Conservation (phyloP, 35 echinoderm and acorn worm genomes). For the Amphiura filiformis region DNA sequence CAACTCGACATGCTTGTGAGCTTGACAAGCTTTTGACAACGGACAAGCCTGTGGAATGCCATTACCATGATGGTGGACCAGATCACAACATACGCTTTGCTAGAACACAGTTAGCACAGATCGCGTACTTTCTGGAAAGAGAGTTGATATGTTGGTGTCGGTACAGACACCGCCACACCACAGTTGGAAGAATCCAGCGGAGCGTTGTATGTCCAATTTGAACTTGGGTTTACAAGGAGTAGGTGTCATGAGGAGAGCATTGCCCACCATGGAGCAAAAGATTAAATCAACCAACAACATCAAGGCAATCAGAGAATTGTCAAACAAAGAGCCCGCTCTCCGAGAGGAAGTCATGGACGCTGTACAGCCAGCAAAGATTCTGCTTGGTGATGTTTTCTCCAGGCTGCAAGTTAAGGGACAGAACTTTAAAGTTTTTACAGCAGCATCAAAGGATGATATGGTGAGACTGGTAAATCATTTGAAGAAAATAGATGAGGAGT, state of each 20-base stretch:
- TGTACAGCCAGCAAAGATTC: constrained; percentile 23
- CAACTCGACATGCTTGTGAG: constrained; percentile 25
- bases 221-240: constrained; percentile 39
- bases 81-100: constrained; percentile 33
- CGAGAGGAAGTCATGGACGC: constrained; percentile 26
- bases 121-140: constrained; percentile 31
- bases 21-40: not conserved
- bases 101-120: constrained; percentile 11
- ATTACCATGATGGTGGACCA: constrained; percentile 39
- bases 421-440: constrained; percentile 15
- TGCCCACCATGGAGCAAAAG: constrained; percentile 12
- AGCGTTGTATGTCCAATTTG: constrained; percentile 14
- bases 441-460: constrained; percentile 30
- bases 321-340: constrained; percentile 14
- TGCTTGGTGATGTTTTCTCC: constrained; percentile 20
- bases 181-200: constrained; percentile 40
- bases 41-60: constrained; percentile 25
- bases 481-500: no score
- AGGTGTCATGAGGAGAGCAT: constrained; percentile 26
- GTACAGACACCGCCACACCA: constrained; percentile 37
- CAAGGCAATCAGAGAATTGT: constrained; percentile 28
- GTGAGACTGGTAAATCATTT: constrained; percentile 19
- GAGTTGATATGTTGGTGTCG: constrained; percentile 6
- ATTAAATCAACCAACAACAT: constrained; percentile 39
- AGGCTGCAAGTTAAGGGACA: constrained; percentile 43